Evolutionary conservation across 2,888 invertebrate genomes (phyloP).

Genomic region (Philonicus albiceps): DNA sequence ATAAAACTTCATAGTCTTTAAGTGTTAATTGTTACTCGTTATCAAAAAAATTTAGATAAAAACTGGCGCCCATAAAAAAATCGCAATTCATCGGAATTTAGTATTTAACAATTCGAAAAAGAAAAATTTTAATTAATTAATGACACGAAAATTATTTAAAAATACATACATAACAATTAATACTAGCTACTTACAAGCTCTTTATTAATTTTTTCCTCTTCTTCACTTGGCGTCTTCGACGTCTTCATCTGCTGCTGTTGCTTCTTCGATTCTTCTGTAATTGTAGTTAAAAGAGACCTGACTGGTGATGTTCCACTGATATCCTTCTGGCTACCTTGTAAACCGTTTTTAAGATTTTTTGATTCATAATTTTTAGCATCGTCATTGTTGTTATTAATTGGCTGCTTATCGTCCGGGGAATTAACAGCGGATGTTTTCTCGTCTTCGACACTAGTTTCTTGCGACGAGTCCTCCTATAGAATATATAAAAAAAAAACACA

Average conservation of each 20-base stretch:
- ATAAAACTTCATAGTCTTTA: neutral
- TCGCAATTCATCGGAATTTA: neutral
- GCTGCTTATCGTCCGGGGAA: slow-evolving; percentile 23
- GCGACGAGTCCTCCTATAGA: slow-evolving; percentile 41
- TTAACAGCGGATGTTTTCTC: slow-evolving; percentile 40
- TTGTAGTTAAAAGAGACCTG: slow-evolving; percentile 53
- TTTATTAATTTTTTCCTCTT: slow-evolving; percentile 62
- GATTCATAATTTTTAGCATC: slow-evolving; percentile 43
- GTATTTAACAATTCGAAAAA: too few species aligned
- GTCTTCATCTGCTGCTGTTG: slow-evolving; percentile 47
- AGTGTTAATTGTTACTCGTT: neutral
- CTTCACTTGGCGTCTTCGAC: slow-evolving; percentile 51
- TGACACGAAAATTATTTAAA: neutral
- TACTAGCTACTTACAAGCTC: slow-evolving; percentile 54
- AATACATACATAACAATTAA: neutral
- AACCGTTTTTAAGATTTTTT: slow-evolving; percentile 36
- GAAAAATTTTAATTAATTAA: neutral
- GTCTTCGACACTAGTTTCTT: slow-evolving; percentile 43
- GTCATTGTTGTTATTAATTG: slow-evolving; percentile 43
- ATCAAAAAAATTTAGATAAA: neutral
- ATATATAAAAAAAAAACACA: neutral
- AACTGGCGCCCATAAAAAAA: neutral
- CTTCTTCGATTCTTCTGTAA: slow-evolving; percentile 29
- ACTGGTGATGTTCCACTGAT: slow-evolving; percentile 55
- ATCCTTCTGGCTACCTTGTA: slow-evolving; percentile 48